A percentile compares a stretch with the other conserved stretches of the same genome.
These are phyloP conservation scores for Meteorus colon DNA, from an alignment of 2,888 invertebrate genomes.

Conservation along the genomic window DNA sequence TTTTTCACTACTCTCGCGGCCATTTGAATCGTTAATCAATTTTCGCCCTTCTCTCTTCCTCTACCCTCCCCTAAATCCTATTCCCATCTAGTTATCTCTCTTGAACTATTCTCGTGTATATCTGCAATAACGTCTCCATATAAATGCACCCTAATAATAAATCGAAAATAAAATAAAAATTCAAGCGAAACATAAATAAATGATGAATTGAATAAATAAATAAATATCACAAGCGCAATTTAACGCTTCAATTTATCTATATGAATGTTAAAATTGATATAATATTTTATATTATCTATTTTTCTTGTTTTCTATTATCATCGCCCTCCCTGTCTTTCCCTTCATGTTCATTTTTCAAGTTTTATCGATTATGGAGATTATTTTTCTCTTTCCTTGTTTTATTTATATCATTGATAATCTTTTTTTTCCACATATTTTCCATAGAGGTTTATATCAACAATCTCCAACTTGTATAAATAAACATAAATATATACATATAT, in stretches of 20 bases:
- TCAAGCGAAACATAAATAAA: neutral
- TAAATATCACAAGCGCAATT: neutral
- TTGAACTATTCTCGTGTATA: neutral
- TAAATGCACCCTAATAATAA: neutral
- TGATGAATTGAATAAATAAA: neutral
- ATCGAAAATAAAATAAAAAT: neutral
- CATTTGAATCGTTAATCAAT: conserved; percentile 53
- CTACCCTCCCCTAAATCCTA: too few species aligned
- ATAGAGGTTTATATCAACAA: conserved; percentile 11
- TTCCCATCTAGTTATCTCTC: neutral
- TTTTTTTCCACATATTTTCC: neutral
- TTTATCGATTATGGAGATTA: conserved; percentile 34
- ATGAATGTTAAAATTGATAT: neutral
- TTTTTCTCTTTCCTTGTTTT: conserved; percentile 1
- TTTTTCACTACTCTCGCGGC: conserved; percentile 29
- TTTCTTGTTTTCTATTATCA: neutral
- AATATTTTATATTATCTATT: neutral
- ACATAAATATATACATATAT: neutral
- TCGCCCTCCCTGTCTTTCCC: neutral
- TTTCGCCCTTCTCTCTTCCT: conserved; percentile 30
- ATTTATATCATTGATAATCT: conserved; percentile 11
- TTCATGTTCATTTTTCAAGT: neutral
- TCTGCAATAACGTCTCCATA: conserved; percentile 40
- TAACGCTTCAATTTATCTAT: neutral
- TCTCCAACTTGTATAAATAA: conserved; percentile 7